Evolutionary conservation across 2,888 invertebrate genomes (phyloP).

Genomic region (Gryllus longicercus): DNA sequence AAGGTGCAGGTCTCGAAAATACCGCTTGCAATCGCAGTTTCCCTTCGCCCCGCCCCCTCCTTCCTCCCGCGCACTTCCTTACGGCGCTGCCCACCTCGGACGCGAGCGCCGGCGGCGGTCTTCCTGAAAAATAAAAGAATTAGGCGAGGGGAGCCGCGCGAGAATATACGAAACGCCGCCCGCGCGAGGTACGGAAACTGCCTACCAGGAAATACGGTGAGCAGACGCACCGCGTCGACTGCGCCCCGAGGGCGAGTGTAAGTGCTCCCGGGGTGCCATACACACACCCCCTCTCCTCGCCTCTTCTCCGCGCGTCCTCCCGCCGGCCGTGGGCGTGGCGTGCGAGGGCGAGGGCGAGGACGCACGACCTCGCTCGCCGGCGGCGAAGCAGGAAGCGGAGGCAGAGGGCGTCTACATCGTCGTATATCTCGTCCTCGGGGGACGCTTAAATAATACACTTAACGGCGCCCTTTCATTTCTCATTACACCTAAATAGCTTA

Average conservation of each 20-base stretch:
- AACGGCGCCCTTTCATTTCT: not conserved
- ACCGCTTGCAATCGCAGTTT: no score
- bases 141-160: not conserved
- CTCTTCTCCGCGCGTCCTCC: no score
- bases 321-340: not conserved
- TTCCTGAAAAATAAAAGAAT: no score
- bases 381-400: not conserved
- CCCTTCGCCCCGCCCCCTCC: no score
- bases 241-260: not conserved
- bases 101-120: no score
- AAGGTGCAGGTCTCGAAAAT: no score
- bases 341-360: not conserved
- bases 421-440: not conserved
- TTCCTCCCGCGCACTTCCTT: no score
- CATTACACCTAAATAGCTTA: conserved; percentile 1
- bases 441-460: conserved; percentile 5
- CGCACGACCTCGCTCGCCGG: not conserved
- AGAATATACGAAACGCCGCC: not conserved
- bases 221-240: not conserved
- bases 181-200: not conserved
- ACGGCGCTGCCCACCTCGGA: no score
- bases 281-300: not conserved
- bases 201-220: not conserved
- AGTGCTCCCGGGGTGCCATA: not conserved
- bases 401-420: not conserved